Conservation (phyloP, 1,140 invertebrate genomes). For the Camponotus vicinus region DNA sequence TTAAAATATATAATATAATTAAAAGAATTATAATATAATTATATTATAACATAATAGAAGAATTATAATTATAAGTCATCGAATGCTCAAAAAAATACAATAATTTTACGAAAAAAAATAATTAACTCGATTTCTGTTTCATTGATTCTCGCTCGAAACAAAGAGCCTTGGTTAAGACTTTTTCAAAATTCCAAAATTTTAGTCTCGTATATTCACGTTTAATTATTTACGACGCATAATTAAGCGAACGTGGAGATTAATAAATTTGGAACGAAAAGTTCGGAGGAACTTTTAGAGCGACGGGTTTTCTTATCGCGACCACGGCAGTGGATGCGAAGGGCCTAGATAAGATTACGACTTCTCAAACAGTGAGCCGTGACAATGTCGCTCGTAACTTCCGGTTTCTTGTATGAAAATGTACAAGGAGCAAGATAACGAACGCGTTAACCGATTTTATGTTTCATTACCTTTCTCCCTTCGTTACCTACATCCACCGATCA, state of each 20-base stretch:
- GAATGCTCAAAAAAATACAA: not conserved
- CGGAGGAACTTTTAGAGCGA: slow-evolving; percentile 12
- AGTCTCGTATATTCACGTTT: not conserved
- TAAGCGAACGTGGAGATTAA: slow-evolving; percentile 1
- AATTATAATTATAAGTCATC: too few species aligned
- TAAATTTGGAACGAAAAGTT: slow-evolving; percentile 6
- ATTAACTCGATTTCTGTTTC: not conserved
- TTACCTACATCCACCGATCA: not conserved
- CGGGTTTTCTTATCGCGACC: slow-evolving; percentile 32
- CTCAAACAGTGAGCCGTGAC: slow-evolving; percentile 68
- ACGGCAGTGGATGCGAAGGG: slow-evolving; percentile 27
- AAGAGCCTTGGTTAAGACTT: not conserved
- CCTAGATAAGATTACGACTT: slow-evolving; percentile 74
- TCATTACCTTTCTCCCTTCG: not conserved
- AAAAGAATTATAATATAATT: too few species aligned
- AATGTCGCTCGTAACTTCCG: slow-evolving; percentile 64
- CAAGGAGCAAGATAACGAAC: slow-evolving; percentile 39
- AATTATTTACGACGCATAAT: slow-evolving; percentile 25
- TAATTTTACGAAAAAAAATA: not conserved
- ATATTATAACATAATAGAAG: too few species aligned
- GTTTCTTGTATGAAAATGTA: slow-evolving; percentile 62
- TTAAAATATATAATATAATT: too few species aligned
- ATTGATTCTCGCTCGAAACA: not conserved
- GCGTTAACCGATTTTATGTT: slow-evolving; percentile 1
- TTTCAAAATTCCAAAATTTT: not conserved